Percentiles rank a stretch among this genome's conserved stretches.
phyloP scores from a whole-genome alignment of 2,888 invertebrate species.

The Volucella bombylans region DNA sequence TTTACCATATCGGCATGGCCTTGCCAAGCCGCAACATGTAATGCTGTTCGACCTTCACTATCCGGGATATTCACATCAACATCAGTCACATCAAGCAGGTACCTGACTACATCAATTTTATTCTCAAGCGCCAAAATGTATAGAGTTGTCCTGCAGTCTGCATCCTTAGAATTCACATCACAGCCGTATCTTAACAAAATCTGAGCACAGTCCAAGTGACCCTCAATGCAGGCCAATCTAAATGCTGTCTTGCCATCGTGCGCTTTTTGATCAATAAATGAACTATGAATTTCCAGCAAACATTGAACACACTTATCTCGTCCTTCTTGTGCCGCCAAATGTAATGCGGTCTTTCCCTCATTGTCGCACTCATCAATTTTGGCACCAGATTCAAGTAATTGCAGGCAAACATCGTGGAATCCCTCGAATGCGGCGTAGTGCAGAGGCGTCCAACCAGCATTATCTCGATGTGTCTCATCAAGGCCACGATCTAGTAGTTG shows the following conservation, averaged over 20 bases:
- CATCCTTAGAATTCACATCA: slow-evolving; percentile 94
- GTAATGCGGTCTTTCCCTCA: slow-evolving; percentile 93
- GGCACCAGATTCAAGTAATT: slow-evolving; percentile 91
- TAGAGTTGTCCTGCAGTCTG: slow-evolving; percentile 94
- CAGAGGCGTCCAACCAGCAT: slow-evolving; percentile 98
- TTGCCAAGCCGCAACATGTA: slow-evolving; percentile 96
- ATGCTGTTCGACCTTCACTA: slow-evolving; percentile 93
- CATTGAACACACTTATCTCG: slow-evolving; percentile 85
- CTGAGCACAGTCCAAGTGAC: slow-evolving; percentile 88
- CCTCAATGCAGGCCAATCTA: slow-evolving; percentile 84
- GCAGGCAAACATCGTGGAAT: slow-evolving; percentile 82
- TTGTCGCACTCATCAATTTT: slow-evolving; percentile 94
- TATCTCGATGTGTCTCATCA: slow-evolving; percentile 94
- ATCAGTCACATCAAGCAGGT: slow-evolving; percentile 88
- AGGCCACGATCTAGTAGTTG: slow-evolving; percentile 93
- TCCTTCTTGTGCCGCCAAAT: slow-evolving; percentile 95
- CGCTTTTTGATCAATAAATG: slow-evolving; percentile 92
- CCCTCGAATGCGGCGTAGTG: slow-evolving; percentile 98
- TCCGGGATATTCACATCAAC: slow-evolving; percentile 94
- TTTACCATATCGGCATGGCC: slow-evolving; percentile 97
- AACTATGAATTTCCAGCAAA: slow-evolving; percentile 88
- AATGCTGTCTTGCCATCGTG: slow-evolving; percentile 95
- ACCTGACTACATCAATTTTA: slow-evolving; percentile 91
- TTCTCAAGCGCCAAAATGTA: slow-evolving; percentile 96
- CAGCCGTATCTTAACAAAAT: slow-evolving; percentile 89